Base-by-base conservation (phyloP, 92 coral and sea anemone genomes). In the Zoanthus sociatus region DNA sequence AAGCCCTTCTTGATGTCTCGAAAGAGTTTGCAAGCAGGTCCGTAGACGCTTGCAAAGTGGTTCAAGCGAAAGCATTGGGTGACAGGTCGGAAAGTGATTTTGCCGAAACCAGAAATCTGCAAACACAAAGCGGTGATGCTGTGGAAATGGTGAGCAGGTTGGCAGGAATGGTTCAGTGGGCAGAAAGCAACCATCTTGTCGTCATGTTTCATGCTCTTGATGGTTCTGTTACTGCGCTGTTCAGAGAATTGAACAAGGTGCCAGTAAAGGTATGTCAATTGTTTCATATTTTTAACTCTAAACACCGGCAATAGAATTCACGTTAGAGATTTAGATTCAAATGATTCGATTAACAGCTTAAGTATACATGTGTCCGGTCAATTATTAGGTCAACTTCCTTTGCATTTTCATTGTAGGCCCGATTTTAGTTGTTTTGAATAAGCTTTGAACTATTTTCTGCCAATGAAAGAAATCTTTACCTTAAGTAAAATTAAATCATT, bases 161-260 rank as follows among this genome's bases (percentile, higher is more conserved):
- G 3, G 61, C 90, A 71, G 95, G 95, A 45, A 94, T 94, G 98
- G 90, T 94, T 32, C 92, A 87, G 69, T 94, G 98, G 98, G 95
- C 93, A 9, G 93, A 94, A 48, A 93, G 92, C 45, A 94, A 92
- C 64, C 98, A 94, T 78, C 85, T 94, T 4, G 88, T 94, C 10
- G 86, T 94, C 31, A 87, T 94, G 85, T 94, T 94, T 78, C 98
- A 92, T 31, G 88, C 85, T 6, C 42, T 85, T 84, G 89, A 89
- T 68, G 93, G 89, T 5, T 88, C 98, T 2, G 87, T 94, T 21
- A 90, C 98, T 7, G 98, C 95, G 3, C 84, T 94, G 5, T 94
- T 90, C 76, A 91, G 98, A 10, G 70, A 86, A 72, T 89, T 90
- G 16, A 26, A 58, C 10, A 88, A 53, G 33, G 98, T 94, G 54